Conservation (phyloP, 2,888 invertebrate genomes). For the Danaus chrysippus region DNA sequence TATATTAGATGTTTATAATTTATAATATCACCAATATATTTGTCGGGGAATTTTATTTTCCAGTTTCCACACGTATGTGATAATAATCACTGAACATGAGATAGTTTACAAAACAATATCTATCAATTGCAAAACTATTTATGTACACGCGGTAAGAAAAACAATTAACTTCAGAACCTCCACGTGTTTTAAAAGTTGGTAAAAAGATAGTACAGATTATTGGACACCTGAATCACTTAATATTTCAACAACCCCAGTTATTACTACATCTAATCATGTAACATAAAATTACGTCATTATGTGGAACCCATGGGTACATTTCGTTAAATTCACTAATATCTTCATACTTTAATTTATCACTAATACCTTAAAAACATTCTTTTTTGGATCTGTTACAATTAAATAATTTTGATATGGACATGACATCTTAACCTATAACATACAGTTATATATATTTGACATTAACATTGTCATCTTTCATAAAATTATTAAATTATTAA, state of each 20-base stretch:
- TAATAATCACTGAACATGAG: no score
- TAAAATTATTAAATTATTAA: conserved; percentile 11
- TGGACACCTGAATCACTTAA: no score
- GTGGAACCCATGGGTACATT: conserved; percentile 8
- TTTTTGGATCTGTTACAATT: conserved; percentile 43
- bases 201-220: no score
- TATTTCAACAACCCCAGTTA: no score
- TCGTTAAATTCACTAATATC: conserved; percentile 18
- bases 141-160: no score
- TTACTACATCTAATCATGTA: no score
- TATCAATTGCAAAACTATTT: no score
- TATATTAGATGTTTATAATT: no score
- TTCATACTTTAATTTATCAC: not conserved
- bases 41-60: no score
- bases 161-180: not conserved
- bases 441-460: conserved; percentile 19
- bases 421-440: conserved; percentile 60
- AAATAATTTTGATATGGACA: conserved; percentile 75
- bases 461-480: conserved; percentile 9
- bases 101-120: no score
- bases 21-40: no score
- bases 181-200: not conserved
- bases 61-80: no score
- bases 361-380: conserved; percentile 42
- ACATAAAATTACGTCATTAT: conserved; percentile 15